Base-by-base conservation (phyloP, 2,113 vertebrate species). In the Neolamprologus hecqui region DNA sequence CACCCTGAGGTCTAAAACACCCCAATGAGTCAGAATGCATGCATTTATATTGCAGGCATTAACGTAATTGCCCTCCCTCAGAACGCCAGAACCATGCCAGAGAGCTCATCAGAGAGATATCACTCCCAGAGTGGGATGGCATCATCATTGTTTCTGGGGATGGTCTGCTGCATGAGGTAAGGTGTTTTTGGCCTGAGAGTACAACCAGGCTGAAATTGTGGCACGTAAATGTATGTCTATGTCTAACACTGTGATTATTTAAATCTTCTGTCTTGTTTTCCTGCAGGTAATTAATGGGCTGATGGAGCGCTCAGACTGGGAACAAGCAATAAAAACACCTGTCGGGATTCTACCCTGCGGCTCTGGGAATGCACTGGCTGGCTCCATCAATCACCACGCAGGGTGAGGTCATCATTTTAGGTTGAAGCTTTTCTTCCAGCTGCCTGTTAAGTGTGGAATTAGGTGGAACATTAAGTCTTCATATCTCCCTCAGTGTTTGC, bases 301-400 rank as follows among this genome's bases (percentile, higher is more conserved):
- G 68, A 96, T 98, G 93, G 97, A 97, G 57, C 96, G 97, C 45
- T 93, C 97, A 0, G 98, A 99, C 86, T 99, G 98, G 98, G 95
- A 98, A 93, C 95, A 97, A 92, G 98, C 98, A n/a, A 97, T 98
- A 95, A 97, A 97, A 94, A 97, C 86, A 40, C 98, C 98, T 1
- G 93, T 99, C 17, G 97, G 98, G 47, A 95, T 98, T 92, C 94
- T 99, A 63, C 98, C 98, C 21, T 98, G 97, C 23, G 98, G 98
- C 49, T 99, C 98, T 0, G 98, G 98, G 81, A 99, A 99, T 19
- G 98, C 98, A 0, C 92, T 99, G 84, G 97, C 98, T 23, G 98
- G 97, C 54, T 97, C 97, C 1, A 86, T 99, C 85, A 99, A 98
- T 94, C 97, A 96, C 87, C 90, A 96, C 3, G 97, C 97, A 70